Percentiles rank a stretch among this genome's conserved stretches.
Conservation (phyloP, 2,888 invertebrate genomes). For the Tipula confusa region DNA sequence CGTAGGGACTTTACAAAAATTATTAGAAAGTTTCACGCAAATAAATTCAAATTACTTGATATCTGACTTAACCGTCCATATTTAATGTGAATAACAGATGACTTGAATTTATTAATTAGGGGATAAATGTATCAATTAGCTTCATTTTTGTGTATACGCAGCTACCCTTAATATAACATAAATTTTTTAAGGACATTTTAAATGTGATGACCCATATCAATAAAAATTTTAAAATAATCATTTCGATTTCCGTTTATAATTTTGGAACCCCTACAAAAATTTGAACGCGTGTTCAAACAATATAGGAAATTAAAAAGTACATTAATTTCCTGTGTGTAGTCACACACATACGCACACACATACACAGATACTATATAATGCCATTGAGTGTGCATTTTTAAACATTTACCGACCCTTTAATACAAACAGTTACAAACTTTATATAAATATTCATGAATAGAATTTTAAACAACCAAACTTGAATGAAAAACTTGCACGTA, state of each 20-base stretch:
- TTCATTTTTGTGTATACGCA: not conserved
- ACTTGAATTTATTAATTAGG: not conserved
- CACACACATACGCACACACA: too few relatives aligned
- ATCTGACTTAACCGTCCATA: not conserved
- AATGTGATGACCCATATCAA: not conserved
- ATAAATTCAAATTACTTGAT: not conserved
- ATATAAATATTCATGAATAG: constrained; percentile 3
- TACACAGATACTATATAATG: not conserved
- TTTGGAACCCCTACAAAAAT: not conserved
- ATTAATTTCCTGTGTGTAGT: not conserved
- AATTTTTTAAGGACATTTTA: not conserved
- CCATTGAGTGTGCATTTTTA: not conserved
- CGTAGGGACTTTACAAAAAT: not conserved
- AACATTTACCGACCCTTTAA: not conserved
- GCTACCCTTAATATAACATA: not conserved
- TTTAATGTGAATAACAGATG: not conserved
- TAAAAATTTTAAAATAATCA: not conserved
- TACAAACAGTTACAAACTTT: not conserved
- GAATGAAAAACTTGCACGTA: not conserved
- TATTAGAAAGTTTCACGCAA: not conserved
- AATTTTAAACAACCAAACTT: not conserved
- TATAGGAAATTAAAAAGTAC: not conserved
- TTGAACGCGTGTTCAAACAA: not conserved
- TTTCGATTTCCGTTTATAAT: not conserved
- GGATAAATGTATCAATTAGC: not conserved